Percentiles rank a stretch among this genome's conserved stretches.
Evolutionary conservation across 2,113 vertebrate genomes (phyloP).

Genomic region (Balaeniceps rex): DNA sequence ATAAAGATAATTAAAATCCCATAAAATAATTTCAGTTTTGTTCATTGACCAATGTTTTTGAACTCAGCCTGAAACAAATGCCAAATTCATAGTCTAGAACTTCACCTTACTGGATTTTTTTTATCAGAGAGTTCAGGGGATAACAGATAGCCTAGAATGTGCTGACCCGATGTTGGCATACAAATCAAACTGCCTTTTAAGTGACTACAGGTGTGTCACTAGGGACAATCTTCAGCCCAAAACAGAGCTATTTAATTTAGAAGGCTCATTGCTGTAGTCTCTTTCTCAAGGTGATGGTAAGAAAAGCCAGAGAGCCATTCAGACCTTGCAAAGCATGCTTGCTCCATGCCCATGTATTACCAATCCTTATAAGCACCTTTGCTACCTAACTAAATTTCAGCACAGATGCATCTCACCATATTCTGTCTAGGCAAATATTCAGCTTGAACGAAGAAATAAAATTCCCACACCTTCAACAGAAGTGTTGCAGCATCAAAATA

Average conservation of each 20-base stretch:
- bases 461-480: not conserved
- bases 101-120: fast-evolving
- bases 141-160: not conserved
- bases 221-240: not conserved
- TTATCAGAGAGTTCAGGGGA: fast-evolving
- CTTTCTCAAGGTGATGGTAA: not conserved
- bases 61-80: not conserved
- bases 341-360: not conserved
- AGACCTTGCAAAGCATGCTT: not conserved
- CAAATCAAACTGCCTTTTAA: not conserved
- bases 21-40: not conserved
- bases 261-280: not conserved
- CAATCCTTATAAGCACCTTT: not conserved
- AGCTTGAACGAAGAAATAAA: not conserved
- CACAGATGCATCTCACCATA: not conserved
- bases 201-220: not conserved
- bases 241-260: not conserved
- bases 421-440: not conserved
- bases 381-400: not conserved
- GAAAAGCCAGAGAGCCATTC: not conserved
- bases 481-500: not conserved
- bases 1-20: not conserved
- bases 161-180: not conserved
- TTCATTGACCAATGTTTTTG: not conserved
- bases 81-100: not conserved